phyloP scores from a whole-genome alignment of 2,888 invertebrate genomes.

The Sinopyrophorus schimmeli region DNA sequence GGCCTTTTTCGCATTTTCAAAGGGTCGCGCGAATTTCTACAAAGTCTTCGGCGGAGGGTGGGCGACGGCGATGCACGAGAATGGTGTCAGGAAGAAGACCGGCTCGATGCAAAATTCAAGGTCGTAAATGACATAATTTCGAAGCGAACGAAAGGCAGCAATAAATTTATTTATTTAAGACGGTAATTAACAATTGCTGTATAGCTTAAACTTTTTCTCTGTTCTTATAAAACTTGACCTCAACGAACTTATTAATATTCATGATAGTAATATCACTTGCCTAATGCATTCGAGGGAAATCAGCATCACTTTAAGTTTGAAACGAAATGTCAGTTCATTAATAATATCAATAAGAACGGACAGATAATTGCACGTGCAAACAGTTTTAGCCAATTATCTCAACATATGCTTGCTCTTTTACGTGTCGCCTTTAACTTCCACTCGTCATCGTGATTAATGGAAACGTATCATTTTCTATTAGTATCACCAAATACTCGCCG shows the following conservation, averaged over 20 bases:
- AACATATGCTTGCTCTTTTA: conserved; percentile 15
- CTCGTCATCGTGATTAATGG: conserved; percentile 16
- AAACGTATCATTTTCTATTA: background rate
- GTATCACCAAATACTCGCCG: too few species aligned
- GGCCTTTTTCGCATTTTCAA: too few species aligned
- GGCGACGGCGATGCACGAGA: too few species aligned
- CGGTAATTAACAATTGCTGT: too few species aligned
- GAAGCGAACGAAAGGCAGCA: conserved; percentile 12
- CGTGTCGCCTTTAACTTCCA: conserved; percentile 19
- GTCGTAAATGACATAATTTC: conserved; percentile 16
- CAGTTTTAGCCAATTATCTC: conserved; percentile 25
- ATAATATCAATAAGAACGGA: conserved; percentile 26
- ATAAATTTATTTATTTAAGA: conserved; percentile 11
- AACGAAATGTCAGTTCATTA: conserved; percentile 28
- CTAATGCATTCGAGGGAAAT: conserved; percentile 25
- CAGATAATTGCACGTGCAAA: conserved; percentile 24
- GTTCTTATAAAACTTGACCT: conserved; percentile 25
- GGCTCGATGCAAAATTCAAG: too few species aligned
- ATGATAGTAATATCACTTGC: conserved; percentile 23
- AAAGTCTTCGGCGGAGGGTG: too few species aligned
- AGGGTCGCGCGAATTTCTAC: too few species aligned
- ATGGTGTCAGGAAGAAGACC: too few species aligned
- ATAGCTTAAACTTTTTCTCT: conserved; percentile 20
- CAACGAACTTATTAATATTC: conserved; percentile 25
- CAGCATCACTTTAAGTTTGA: conserved; percentile 24